These are phyloP conservation scores for Caenorhabditis japonica DNA, from an alignment of 2,888 invertebrate genomes.

Conservation along the genomic window DNA sequence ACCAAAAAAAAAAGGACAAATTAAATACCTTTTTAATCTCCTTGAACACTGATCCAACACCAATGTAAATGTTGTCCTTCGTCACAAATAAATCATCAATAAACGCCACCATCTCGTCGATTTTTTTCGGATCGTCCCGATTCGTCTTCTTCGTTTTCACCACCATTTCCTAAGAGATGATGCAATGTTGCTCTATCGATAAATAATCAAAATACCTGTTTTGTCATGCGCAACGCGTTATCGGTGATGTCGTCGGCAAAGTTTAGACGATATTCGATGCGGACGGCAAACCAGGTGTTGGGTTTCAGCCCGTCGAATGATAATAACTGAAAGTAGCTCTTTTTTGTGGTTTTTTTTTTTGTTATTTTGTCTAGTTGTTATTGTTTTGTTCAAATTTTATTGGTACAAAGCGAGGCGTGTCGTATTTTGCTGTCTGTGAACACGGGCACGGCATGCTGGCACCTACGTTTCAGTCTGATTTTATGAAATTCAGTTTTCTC, in stretches of 20 bases:
- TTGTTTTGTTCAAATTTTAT: not conserved
- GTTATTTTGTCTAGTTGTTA: not conserved
- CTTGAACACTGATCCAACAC: conserved; percentile 63
- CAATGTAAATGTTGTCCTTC: conserved; percentile 63
- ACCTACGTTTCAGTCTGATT: too few species aligned
- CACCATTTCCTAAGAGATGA: conserved; percentile 66
- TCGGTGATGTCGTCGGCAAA: conserved; percentile 51
- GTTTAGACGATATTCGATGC: conserved; percentile 74
- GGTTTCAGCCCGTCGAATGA: conserved; percentile 74
- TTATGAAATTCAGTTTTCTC: too few species aligned
- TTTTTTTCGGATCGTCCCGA: conserved; percentile 57
- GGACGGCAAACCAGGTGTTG: conserved; percentile 74
- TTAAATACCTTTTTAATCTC: conserved; percentile 57
- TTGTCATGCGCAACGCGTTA: conserved; percentile 49
- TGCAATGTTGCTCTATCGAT: not conserved
- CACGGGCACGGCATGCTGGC: too few species aligned
- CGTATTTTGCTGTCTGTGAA: too few species aligned
- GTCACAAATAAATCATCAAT: conserved; percentile 62
- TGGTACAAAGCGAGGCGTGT: too few species aligned
- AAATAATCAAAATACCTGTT: conserved; percentile 55
- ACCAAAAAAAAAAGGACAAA: too few species aligned
- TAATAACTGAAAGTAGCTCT: conserved; percentile 68
- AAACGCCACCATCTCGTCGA: conserved; percentile 60
- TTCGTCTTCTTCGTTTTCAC: conserved; percentile 61
- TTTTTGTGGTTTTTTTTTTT: conserved; percentile 1